phyloP scores from a whole-genome alignment of 2,797 vertebrate genomes.

The Peromyscus eremicus region DNA sequence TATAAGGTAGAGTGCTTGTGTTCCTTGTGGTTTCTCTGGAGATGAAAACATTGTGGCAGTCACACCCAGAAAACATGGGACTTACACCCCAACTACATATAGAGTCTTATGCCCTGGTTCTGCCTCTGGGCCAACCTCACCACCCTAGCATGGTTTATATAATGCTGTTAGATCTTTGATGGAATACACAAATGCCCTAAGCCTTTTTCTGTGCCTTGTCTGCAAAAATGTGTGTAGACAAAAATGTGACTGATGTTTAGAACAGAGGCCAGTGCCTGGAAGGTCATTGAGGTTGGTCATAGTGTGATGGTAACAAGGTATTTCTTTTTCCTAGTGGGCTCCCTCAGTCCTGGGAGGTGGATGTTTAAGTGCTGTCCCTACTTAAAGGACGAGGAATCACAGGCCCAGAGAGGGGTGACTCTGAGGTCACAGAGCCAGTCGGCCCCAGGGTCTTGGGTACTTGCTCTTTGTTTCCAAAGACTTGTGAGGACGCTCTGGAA shows the following conservation, averaged over 20 bases:
- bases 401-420: slow-evolving; percentile 8
- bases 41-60: background rate
- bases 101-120: background rate
- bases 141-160: background rate
- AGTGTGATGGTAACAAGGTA: background rate
- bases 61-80: background rate
- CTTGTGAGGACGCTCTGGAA: background rate
- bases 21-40: background rate
- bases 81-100: background rate
- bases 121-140: background rate
- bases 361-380: background rate
- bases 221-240: background rate
- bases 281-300: background rate
- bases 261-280: background rate
- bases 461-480: slow-evolving; percentile 69
- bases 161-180: background rate
- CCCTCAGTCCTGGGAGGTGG: background rate
- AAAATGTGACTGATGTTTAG: background rate
- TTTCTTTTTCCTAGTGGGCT: background rate
- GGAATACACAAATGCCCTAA: background rate
- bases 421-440: slow-evolving; percentile 20
- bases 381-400: background rate
- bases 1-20: background rate
- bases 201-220: background rate
- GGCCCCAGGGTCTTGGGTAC: background rate